These are phyloP conservation scores for Tenthredo scrophulariae DNA, from an alignment of 2,888 invertebrate species.

Conservation along the genomic window DNA sequence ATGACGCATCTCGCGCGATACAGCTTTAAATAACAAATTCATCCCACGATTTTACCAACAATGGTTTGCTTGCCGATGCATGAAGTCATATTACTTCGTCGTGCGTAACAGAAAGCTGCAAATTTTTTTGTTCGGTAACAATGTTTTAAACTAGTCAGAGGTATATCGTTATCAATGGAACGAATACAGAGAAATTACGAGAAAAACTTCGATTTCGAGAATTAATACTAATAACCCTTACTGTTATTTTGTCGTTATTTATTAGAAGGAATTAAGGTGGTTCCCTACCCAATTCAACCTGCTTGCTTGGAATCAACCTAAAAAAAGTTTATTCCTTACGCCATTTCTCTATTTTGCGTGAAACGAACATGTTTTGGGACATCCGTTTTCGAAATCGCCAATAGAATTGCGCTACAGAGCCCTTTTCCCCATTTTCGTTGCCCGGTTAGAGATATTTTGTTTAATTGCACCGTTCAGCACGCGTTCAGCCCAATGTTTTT, in stretches of 20 bases:
- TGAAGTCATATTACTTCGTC: background rate
- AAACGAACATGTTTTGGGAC: too few species aligned
- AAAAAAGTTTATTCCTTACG: too few species aligned
- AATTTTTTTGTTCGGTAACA: background rate
- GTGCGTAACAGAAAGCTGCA: background rate
- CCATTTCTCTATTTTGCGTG: too few species aligned
- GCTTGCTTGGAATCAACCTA: too few species aligned
- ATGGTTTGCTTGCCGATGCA: background rate
- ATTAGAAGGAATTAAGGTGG: background rate
- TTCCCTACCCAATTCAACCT: too few species aligned
- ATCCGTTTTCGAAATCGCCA: too few species aligned
- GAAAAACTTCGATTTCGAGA: background rate
- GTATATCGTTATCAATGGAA: background rate
- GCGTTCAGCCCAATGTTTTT: too few species aligned
- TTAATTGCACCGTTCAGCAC: too few species aligned
- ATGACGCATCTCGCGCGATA: slow-evolving; percentile 10
- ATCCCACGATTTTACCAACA: slow-evolving; percentile 42
- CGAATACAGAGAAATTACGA: background rate
- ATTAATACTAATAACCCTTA: background rate
- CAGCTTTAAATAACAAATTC: slow-evolving; percentile 18
- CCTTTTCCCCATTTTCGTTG: too few species aligned
- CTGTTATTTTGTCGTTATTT: background rate
- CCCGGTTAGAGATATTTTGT: too few species aligned
- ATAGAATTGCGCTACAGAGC: too few species aligned
- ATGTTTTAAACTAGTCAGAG: background rate